Base-by-base conservation (phyloP, 2,797 vertebrate species). In the Manis crassicaudata region DNA sequence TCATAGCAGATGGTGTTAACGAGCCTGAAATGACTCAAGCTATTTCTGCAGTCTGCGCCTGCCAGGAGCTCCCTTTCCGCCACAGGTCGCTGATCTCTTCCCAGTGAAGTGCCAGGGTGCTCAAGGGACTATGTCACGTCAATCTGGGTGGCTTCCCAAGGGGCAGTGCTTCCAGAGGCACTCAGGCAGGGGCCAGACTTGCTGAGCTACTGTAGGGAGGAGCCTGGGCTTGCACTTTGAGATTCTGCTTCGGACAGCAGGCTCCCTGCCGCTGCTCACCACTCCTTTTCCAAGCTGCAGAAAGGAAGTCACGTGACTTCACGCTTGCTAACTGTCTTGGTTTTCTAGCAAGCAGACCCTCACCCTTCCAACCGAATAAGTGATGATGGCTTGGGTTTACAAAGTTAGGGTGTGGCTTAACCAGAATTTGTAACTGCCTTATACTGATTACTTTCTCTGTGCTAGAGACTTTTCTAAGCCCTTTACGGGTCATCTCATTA, bases 1-100 rank as follows among this genome's bases (percentile, higher is more conserved):
- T 43, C 25, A 4, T 3, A 87, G 88, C 92, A 97, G 83, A 96
- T 96, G 96, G 77, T 63, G 40, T 79, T 96, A 96, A 95, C 50
- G 70, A 94, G 79, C 70, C 91, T 87, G 65, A 96, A 95, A 95
- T 88, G 79, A 93, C 29, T 35, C 40, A 16, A 21, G 91, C 50
- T 77, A 63, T 89, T 72, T 90, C 79, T 94, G 72, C 29, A 76
- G 86, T 80, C 81, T 65, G 32, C 72, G 82, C 80, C 76, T 84
- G 60, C 91, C 86, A 85, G 58, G 73, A 68, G 17, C 16, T 94
- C 54, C 16, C 14, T 87, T 6, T 80, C 16, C 8, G 70, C 77
- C 65, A 67, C 70, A 80, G 94, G 88, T 96, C 94, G 60, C 82
- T n/a, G 75, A 87, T 84, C 88, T 92, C 80, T 91, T 72, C 83